Conservation (phyloP, 1,140 invertebrate species). For the Drosophila mojavensis region DNA sequence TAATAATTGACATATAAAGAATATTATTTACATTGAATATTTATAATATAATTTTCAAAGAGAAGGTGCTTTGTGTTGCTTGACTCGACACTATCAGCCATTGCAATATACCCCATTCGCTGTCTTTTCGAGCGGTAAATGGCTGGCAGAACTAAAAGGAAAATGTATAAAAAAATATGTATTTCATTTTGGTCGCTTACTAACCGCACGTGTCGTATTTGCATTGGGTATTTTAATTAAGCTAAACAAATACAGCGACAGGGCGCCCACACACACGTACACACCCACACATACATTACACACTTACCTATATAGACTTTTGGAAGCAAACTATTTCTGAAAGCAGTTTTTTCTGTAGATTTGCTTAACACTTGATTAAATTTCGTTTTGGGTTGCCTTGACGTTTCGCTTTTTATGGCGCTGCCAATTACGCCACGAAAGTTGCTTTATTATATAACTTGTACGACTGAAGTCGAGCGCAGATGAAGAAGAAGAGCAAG, state of each 20-base stretch:
- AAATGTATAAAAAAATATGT: conserved; percentile 21
- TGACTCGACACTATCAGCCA: no score
- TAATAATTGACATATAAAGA: no score
- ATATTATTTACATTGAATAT: no score
- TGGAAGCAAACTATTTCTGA: conserved; percentile 16
- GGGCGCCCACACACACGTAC: neutral
- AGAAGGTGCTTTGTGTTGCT: no score
- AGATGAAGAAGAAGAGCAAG: no score
- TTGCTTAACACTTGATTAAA: conserved; percentile 71
- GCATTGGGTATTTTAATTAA: conserved; percentile 69
- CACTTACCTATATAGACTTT: conserved; percentile 6
- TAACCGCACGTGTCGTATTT: conserved; percentile 50
- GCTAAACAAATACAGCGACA: conserved; percentile 57
- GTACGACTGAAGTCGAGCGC: neutral
- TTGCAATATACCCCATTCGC: no score
- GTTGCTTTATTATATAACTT: conserved; percentile 71
- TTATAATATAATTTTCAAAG: no score
- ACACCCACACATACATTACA: neutral
- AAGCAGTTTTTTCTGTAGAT: conserved; percentile 22
- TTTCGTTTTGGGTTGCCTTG: conserved; percentile 62
- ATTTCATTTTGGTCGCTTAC: conserved; percentile 33
- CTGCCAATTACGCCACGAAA: conserved; percentile 74
- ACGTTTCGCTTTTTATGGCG: conserved; percentile 36
- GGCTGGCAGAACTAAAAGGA: neutral
- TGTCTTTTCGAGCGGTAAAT: neutral